Base-by-base conservation (phyloP, 2,888 invertebrate species). In the Apeira syringaria region DNA sequence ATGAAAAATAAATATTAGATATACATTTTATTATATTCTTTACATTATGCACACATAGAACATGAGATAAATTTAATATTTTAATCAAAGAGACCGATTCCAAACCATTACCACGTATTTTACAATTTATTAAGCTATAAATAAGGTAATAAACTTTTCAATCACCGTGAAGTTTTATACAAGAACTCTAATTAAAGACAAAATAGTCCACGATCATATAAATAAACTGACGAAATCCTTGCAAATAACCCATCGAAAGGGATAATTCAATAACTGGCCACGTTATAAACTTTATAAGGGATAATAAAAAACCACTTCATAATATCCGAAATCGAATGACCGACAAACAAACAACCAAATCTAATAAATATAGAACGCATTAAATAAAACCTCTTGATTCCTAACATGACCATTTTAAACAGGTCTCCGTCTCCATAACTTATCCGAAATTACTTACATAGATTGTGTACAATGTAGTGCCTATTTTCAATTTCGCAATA, bases 351-450 rank as follows among this genome's bases (percentile, higher is more conserved):
- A 74, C 67, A 64, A 58, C 56, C 56, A 51, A 36, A 47, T 51
- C 73, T 69, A 73, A 87, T 87, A 87, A 86, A 87, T 85, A 83
- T 83, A 74, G 78, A 82, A 79, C 68, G 77, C 73, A 86, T 85
- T 86, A 82, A 80, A 82, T 69, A 63, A 73, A 79, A 74, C 76
- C 72, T 67, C 60, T 70, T 37, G 43, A 37, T 44, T 64, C 64
- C 60, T 59, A 51, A 35, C 28, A 22, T 6, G 38, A 49, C 83
- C 74, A 73, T 1, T 53, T 2, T 69, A 53, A 35, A 1, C 55
- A 59, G 74, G 64, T 6, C 68, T 17, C 11, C 50, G 32, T 43
- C 44, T 43, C 18, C 44, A 32, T 34, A 32, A 24, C 22, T 43
- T n/a, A 24, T 27, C 31, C 36, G 17, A 25, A 42, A 40, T 36